Evolutionary conservation across 2,797 vertebrate genomes (phyloP).

Genomic region (Pyrrhura leucotis): DNA sequence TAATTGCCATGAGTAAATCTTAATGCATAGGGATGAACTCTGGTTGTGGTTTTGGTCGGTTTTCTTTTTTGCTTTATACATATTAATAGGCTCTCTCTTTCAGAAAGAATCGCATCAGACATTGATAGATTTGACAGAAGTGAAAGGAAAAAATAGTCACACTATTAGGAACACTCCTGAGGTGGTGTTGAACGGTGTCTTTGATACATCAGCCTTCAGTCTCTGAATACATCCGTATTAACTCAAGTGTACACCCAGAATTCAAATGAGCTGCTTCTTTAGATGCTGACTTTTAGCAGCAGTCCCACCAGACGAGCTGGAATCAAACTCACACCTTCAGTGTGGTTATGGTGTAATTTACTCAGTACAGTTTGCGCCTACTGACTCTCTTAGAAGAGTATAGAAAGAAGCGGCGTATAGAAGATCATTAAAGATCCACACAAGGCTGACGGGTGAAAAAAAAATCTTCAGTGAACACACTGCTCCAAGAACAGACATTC

Average conservation of each 20-base stretch:
- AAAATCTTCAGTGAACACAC: slow-evolving; percentile 37
- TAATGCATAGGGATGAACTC: slow-evolving; percentile 72
- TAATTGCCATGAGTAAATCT: slow-evolving; percentile 70
- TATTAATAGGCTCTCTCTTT: slow-evolving; percentile 73
- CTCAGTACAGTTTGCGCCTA: slow-evolving; percentile 70
- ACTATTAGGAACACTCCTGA: slow-evolving; percentile 77
- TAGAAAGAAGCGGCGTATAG: slow-evolving; percentile 59
- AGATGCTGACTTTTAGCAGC: slow-evolving; percentile 73
- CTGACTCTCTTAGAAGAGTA: slow-evolving; percentile 75
- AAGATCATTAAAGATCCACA: slow-evolving; percentile 65
- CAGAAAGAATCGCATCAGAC: slow-evolving; percentile 73
- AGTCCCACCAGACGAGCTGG: slow-evolving; percentile 64
- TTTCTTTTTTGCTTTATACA: slow-evolving; percentile 53
- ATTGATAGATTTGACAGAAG: slow-evolving; percentile 78
- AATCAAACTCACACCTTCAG: slow-evolving; percentile 70
- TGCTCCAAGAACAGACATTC: slow-evolving; percentile 45
- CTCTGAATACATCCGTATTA: slow-evolving; percentile 74
- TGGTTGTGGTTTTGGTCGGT: not conserved
- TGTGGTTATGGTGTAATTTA: slow-evolving; percentile 67
- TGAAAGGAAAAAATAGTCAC: slow-evolving; percentile 66
- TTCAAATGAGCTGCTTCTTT: slow-evolving; percentile 77
- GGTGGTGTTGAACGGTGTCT: slow-evolving; percentile 72
- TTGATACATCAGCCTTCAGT: slow-evolving; percentile 77
- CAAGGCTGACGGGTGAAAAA: slow-evolving; percentile 47
- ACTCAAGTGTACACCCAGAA: slow-evolving; percentile 75